phyloP scores from a whole-genome alignment of 2,888 invertebrate genomes.

The Slavum lentiscoides region DNA sequence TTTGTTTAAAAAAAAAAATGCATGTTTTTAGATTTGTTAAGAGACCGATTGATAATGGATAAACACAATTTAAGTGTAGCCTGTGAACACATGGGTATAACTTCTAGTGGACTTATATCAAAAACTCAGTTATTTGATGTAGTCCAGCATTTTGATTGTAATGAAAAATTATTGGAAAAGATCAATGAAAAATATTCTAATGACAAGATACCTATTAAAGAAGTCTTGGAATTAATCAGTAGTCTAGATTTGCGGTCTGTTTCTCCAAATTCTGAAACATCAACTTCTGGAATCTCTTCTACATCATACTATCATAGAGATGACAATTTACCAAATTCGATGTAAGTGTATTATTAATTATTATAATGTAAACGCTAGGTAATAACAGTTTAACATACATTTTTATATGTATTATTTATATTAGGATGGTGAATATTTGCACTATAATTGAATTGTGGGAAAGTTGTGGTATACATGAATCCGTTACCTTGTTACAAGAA shows the following conservation, averaged over 20 bases:
- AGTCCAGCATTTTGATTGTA: slow-evolving; percentile 40
- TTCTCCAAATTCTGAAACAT: slow-evolving; percentile 50
- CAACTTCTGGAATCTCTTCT: slow-evolving; percentile 49
- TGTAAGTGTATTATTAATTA: slow-evolving; percentile 45
- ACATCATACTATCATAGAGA: slow-evolving; percentile 48
- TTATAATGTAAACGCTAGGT: neutral
- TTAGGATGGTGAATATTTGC: slow-evolving; percentile 60
- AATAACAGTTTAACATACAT: neutral
- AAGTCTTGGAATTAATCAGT: slow-evolving; percentile 43
- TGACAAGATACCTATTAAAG: slow-evolving; percentile 45
- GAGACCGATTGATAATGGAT: slow-evolving; percentile 38
- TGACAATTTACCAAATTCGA: slow-evolving; percentile 42
- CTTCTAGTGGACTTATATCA: slow-evolving; percentile 42
- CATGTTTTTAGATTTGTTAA: slow-evolving; percentile 25
- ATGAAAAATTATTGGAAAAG: slow-evolving; percentile 49
- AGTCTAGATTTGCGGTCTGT: slow-evolving; percentile 29
- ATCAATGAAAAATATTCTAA: slow-evolving; percentile 44
- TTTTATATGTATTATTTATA: slow-evolving; percentile 20
- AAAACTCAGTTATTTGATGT: slow-evolving; percentile 42
- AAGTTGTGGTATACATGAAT: slow-evolving; percentile 69
- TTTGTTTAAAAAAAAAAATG: neutral
- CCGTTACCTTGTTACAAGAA: slow-evolving; percentile 69
- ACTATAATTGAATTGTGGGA: slow-evolving; percentile 74
- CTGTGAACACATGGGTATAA: slow-evolving; percentile 44
- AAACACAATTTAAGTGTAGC: slow-evolving; percentile 48